Conservation (phyloP, 2,113 vertebrate species). For the Vidua chalybeata region DNA sequence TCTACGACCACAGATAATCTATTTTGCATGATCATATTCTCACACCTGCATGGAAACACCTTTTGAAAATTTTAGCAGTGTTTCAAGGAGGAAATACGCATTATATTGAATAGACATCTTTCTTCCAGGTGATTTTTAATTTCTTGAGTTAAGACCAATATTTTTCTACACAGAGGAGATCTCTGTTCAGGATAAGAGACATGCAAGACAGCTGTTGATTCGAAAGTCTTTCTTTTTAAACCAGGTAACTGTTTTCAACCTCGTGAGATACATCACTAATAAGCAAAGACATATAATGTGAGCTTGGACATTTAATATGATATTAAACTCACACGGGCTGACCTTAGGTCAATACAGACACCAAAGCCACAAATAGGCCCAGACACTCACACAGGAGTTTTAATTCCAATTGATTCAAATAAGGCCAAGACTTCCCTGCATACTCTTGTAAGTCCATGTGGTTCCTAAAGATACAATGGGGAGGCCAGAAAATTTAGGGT, state of each 20-base stretch:
- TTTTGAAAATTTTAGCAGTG: neutral
- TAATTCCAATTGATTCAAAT: neutral
- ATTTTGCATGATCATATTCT: neutral
- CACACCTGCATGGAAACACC: neutral
- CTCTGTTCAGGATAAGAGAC: neutral
- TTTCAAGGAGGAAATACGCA: neutral
- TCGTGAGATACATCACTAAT: neutral
- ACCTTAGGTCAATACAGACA: neutral
- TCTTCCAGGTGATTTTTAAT: neutral
- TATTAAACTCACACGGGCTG: neutral
- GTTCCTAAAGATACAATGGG: neutral
- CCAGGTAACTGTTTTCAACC: neutral
- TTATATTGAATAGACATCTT: neutral
- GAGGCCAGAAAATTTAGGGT: neutral
- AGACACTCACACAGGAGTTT: neutral
- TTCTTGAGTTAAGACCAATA: neutral
- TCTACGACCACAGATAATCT: neutral
- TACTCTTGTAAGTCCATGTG: accelerated
- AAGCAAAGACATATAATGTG: neutral
- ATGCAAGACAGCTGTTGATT: neutral
- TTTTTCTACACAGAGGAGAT: neutral
- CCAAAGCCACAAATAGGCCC: neutral
- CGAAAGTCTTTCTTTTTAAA: neutral
- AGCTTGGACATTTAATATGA: neutral
- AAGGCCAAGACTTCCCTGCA: neutral